Conservation (phyloP, 2,888 invertebrate species). For the Drosophila longiperda region DNA sequence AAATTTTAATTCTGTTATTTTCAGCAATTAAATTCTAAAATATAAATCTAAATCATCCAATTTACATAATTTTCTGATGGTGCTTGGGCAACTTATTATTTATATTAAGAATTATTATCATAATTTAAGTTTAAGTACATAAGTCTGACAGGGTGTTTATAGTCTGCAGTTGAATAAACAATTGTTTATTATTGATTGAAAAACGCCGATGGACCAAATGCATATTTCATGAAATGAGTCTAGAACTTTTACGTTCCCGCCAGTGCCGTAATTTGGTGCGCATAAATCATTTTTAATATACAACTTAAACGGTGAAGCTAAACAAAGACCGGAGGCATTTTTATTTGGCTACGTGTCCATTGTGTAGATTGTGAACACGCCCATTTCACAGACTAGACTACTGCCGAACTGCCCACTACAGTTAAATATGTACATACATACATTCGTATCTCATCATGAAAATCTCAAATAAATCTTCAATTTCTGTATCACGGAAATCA, state of each 20-base stretch:
- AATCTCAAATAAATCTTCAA: slow-evolving; percentile 79
- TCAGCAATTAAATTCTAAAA: background rate
- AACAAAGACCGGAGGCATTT: slow-evolving; percentile 62
- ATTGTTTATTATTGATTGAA: slow-evolving; percentile 5
- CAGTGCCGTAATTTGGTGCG: slow-evolving; percentile 19
- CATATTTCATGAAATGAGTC: slow-evolving; percentile 67
- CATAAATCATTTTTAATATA: slow-evolving; percentile 76
- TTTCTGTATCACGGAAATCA: slow-evolving; percentile 75
- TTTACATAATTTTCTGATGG: background rate
- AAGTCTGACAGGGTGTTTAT: background rate
- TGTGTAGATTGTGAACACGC: slow-evolving; percentile 26
- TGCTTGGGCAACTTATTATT: background rate
- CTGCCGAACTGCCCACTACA: slow-evolving; percentile 1
- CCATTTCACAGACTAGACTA: background rate
- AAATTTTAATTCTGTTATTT: background rate
- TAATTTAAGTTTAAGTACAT: background rate
- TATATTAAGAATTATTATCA: background rate
- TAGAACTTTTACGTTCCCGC: slow-evolving; percentile 10
- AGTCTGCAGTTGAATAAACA: background rate
- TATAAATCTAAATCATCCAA: background rate
- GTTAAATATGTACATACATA: background rate
- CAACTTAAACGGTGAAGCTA: slow-evolving; percentile 41
- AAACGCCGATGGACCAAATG: slow-evolving; percentile 28
- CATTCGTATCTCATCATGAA: slow-evolving; percentile 68
- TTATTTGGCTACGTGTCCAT: slow-evolving; percentile 79